Evolutionary conservation across 2,797 vertebrate species (phyloP), one percentile per base, ranked within the genome.

Genomic region (Nyctalus aviator): DNA sequence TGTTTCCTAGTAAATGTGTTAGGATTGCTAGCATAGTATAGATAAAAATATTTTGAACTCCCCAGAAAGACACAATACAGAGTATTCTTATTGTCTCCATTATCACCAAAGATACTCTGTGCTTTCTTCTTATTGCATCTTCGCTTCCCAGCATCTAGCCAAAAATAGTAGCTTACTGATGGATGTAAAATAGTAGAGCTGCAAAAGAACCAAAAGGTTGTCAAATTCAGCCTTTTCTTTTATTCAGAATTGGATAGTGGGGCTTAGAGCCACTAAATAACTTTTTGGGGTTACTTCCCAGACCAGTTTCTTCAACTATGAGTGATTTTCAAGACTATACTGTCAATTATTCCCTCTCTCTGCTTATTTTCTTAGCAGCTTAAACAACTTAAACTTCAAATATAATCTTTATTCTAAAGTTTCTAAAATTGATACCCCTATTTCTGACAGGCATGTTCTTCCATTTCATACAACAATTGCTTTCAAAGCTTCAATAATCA

Each of bases 21-120:
- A 92, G 69, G 89, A 96, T 89, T 94, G 94, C 88, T 79, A 64
- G 48, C 41, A 66, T 90, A 81, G 90, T 84, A 91, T 5, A 94
- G 92, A 93, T 93, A 94, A 93, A 97, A 94, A 92, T 90, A 46
- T 91, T 92, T 95, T 83, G 59, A 96, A 89, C 23, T 72, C 71
- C 83, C 50, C 37, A 44, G 95, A 94, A 90, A 94, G 86, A 82
- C 77, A 79, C 68, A 94, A 83, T 66, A 69, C 15, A 76, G 84
- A 59, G 75, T 87, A 71, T 90, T 91, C n/a, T 71, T 95, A 90
- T 64, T 90, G 84, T 82, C 10, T 4, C 83, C 41, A 84, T 95
- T 88, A 89, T 95, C 88, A 90, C 68, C 71, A 62, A 93, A 91
- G 81, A 86, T 81, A 17, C 37, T 76, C 81, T n/a, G 48, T 66